Conservation (phyloP, 2,113 vertebrate genomes). For the Sylvia atricapilla region DNA sequence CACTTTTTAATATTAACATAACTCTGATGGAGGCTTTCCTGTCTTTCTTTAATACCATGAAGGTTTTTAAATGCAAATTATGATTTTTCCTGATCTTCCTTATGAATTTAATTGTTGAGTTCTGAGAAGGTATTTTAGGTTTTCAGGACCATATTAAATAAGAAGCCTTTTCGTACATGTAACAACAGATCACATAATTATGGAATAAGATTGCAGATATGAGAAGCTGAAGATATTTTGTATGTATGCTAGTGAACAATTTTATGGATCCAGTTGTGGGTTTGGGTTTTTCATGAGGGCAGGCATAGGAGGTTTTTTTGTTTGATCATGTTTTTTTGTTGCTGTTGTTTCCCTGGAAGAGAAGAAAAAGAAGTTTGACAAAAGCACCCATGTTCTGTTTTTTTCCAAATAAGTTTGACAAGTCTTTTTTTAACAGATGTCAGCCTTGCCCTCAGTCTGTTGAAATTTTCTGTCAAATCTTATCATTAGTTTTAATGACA, state of each 20-base stretch:
- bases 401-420: neutral
- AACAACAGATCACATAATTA: neutral
- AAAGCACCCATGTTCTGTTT: neutral
- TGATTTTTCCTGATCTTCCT: neutral
- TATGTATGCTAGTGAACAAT: neutral
- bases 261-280: neutral
- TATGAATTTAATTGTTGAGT: neutral
- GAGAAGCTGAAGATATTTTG: neutral
- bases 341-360: neutral
- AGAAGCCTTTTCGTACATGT: neutral
- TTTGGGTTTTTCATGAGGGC: accelerated
- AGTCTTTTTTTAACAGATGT: neutral
- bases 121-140: neutral
- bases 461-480: neutral
- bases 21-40: neutral
- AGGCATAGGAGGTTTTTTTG: accelerated
- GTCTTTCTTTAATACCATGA: neutral
- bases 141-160: neutral
- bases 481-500: neutral
- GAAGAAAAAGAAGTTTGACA: neutral
- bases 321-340: too few species aligned
- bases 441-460: neutral
- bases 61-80: neutral
- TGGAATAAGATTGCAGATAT: neutral
- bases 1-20: neutral